Base-by-base conservation (phyloP, 2,797 vertebrate species). In the Amblyraja radiata region DNA sequence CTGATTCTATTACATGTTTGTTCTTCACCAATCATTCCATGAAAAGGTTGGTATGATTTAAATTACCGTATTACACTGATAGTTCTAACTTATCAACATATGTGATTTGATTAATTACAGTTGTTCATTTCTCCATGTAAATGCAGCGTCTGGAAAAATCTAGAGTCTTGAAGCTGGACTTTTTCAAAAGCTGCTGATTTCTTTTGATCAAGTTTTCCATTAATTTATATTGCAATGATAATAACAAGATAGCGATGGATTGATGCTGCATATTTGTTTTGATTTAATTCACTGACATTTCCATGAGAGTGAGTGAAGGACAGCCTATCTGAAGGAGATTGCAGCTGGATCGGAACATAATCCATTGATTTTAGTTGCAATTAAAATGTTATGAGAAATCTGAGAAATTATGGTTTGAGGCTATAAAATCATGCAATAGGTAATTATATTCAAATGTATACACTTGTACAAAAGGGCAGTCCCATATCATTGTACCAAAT, bases 1-100 rank as follows among this genome's bases (percentile, higher is more conserved):
- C 95, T 0, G 98, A 99, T 92, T 97, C 98, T 0, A 94, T 99
- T 94, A 99, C 98, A 32, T 98, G 98, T 2, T 96, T 99, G 39
- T 98, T 97, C 94, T 99, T 97, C 94, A 97, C 96, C 93, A 95
- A 95, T 10, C 95, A 97, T 78, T 94, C 97, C 88, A 97, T 95
- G 10, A 97, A 96, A 94, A 97, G 95, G 98, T 99, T 95, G 10
- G 4, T 39, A 61, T 93, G 23, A 28, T 16, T 54, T 92, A 32
- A 63, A 63, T 58, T 58, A 86, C 32, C 0, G 36, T 39, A 77
- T 28, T 32, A 2, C 77, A 79, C 16, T 79, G 6, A 28, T n/a
- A 32, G n/a, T 78, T 36, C n/a, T 13, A 61, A 14, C 61, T 88
- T 2, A 88, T 32, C 46, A 83, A 25, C 25, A 32, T 65, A 18